Percentiles rank a stretch among this genome's conserved stretches.
Evolutionary conservation across 1,140 invertebrate genomes (phyloP).

Genomic region (Delia radicum): DNA sequence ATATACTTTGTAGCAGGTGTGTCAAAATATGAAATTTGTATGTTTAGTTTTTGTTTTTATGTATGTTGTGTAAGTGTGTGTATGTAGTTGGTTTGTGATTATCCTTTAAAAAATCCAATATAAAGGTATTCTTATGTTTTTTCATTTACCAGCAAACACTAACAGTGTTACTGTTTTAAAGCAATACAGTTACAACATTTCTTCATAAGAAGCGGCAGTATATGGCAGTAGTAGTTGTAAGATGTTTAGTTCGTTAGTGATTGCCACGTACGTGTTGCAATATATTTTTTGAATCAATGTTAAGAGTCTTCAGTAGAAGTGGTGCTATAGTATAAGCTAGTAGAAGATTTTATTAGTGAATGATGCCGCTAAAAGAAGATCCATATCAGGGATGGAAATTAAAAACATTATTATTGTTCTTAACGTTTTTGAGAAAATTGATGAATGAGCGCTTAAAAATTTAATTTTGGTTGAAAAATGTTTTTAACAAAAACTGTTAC

Average conservation of each 20-base stretch:
- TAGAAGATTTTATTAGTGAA: too few species aligned
- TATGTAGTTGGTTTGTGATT: neutral
- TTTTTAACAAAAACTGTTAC: too few species aligned
- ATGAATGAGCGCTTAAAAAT: too few species aligned
- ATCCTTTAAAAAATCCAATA: neutral
- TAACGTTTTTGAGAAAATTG: too few species aligned
- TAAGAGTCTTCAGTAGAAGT: neutral
- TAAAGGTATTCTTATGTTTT: neutral
- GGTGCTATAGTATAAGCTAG: neutral
- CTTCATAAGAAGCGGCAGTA: too few species aligned
- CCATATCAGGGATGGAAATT: too few species aligned
- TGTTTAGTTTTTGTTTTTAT: neutral
- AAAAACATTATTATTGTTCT: too few species aligned
- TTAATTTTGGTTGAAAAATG: too few species aligned
- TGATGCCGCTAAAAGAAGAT: too few species aligned
- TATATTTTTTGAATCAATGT: neutral
- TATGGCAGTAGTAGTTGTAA: too few species aligned
- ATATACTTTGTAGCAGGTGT: neutral
- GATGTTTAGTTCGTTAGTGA: neutral
- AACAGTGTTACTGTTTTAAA: neutral
- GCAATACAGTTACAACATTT: neutral
- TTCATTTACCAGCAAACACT: neutral
- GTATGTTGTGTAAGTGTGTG: neutral
- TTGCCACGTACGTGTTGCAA: neutral
- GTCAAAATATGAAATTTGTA: neutral